Conservation (phyloP, 2,113 vertebrate species). For the Cephalopholis sonnerati region DNA sequence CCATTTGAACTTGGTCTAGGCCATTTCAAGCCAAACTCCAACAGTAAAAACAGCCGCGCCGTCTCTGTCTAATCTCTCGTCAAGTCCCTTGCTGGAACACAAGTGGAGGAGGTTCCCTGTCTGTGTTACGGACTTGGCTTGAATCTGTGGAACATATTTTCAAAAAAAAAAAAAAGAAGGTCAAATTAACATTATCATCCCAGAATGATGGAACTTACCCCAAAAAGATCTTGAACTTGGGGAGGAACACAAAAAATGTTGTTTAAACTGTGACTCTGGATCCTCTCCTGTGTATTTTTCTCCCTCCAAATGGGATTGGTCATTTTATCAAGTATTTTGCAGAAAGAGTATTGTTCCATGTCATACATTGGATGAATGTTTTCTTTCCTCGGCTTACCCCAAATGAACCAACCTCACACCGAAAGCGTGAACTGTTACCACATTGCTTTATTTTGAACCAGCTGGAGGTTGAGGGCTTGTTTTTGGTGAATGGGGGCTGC, state of each 20-base stretch:
- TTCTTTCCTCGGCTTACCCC: slow-evolving; percentile 53
- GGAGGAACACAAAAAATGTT: background rate
- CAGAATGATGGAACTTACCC: slow-evolving; percentile 24
- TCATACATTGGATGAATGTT: slow-evolving; percentile 61
- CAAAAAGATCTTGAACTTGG: slow-evolving; percentile 12
- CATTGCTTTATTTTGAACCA: slow-evolving; percentile 50
- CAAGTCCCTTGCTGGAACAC: slow-evolving; percentile 7
- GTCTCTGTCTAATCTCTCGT: slow-evolving; percentile 1
- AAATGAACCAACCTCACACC: slow-evolving; percentile 62
- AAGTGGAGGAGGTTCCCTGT: slow-evolving; percentile 11
- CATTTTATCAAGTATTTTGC: slow-evolving; percentile 68
- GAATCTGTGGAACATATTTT: background rate
- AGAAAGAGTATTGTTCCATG: slow-evolving; percentile 60
- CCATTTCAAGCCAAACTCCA: slow-evolving; percentile 46
- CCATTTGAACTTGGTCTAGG: slow-evolving; percentile 30
- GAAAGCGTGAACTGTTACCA: slow-evolving; percentile 49
- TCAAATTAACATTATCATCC: slow-evolving; percentile 25
- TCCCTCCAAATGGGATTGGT: slow-evolving; percentile 25
- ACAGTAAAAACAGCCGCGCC: slow-evolving; percentile 22
- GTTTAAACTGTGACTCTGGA: slow-evolving; percentile 52
- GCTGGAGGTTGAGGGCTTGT: slow-evolving; percentile 59
- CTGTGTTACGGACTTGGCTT: slow-evolving; percentile 23
- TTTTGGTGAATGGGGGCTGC: slow-evolving; percentile 62
- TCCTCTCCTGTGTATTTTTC: slow-evolving; percentile 50
- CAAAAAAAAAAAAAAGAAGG: background rate